Evolutionary conservation across 2,888 invertebrate species (phyloP).

Genomic region (Drosophila crucigera): DNA sequence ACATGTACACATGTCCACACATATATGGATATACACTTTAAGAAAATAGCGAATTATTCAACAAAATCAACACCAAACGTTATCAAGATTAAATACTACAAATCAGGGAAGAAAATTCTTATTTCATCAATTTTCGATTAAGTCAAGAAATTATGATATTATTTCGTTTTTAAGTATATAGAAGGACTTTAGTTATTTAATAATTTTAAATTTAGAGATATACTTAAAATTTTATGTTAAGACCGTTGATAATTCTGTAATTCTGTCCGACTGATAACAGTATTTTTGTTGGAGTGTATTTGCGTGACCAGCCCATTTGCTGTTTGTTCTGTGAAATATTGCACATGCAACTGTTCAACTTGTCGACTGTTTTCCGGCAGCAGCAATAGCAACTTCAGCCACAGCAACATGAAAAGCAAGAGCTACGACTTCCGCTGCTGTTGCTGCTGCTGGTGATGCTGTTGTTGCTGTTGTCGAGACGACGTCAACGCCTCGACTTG

Average conservation of each 20-base stretch:
- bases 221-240: not conserved
- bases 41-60: not conserved
- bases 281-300: slow-evolving; percentile 1
- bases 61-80: not conserved
- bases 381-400: slow-evolving; percentile 1
- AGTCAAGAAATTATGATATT: not conserved
- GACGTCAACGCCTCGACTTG: slow-evolving; percentile 50
- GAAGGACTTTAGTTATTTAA: not conserved
- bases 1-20: slow-evolving; percentile 2
- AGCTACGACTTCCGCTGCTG: slow-evolving; percentile 71
- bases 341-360: slow-evolving; percentile 66
- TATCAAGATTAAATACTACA: not conserved
- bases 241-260: not conserved
- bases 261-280: too few relatives aligned
- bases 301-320: slow-evolving; percentile 40
- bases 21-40: not conserved
- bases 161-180: not conserved
- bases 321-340: slow-evolving; percentile 60
- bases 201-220: not conserved
- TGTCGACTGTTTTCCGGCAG: slow-evolving; percentile 69
- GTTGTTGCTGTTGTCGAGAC: slow-evolving; percentile 26
- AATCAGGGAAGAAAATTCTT: not conserved
- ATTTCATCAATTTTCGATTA: not conserved
- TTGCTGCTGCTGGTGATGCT: not conserved
- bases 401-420: slow-evolving; percentile 44